Evolutionary conservation across 64 coral and sea anemone species (phyloP), one percentile per base, ranked within the genome.

Genomic region (Dendrophyllia cribrosa): DNA sequence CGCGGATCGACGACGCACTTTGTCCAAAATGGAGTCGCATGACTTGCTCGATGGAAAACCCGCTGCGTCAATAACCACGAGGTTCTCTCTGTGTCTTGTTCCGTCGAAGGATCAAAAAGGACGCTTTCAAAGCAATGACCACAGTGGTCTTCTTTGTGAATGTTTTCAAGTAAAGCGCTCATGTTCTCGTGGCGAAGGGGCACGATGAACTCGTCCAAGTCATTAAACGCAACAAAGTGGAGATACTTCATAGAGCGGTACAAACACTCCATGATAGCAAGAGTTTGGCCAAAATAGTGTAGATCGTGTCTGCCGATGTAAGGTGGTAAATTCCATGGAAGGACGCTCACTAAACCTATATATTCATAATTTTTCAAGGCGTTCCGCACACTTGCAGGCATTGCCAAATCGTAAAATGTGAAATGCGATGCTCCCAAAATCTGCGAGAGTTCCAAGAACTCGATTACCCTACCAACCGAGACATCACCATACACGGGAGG

Each of bases 181-280:
- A 92, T 75, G 48, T 83, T 86, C 7, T 66, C 21, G 34, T 87
- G 80, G 43, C 25, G 43, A 9, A 93, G 58, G 14, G 91, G 91
- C 6, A 93, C 91, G n/a, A 93, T 86, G 77, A 87, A 93, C 72
- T 93, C 91, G 25, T 93, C 91, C 58, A 93, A 58, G 19, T 93
- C 91, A 78, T 93, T 66, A 21, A 93, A 93, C 5, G 91, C 82
- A 5, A 87, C 72, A 58, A 87, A 93, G 47, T 53, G 15, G 7
- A 64, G 34, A 47, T 77, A n/a, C 52, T 8, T 72, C 72, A 76
- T 87, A 6, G 60, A 51, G 50, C 91, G 77, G 63, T 53, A 93
- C 58, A 93, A 53, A 15, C 91, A 93, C 51, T 93, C 91, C 75
- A 72, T 60, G 0, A 86, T 93, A 15, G 91, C 46, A 44, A 93